Evolutionary conservation across 2,113 vertebrate species (phyloP), one percentile per base, ranked within the genome.

Genomic region (Trogon melanurus): DNA sequence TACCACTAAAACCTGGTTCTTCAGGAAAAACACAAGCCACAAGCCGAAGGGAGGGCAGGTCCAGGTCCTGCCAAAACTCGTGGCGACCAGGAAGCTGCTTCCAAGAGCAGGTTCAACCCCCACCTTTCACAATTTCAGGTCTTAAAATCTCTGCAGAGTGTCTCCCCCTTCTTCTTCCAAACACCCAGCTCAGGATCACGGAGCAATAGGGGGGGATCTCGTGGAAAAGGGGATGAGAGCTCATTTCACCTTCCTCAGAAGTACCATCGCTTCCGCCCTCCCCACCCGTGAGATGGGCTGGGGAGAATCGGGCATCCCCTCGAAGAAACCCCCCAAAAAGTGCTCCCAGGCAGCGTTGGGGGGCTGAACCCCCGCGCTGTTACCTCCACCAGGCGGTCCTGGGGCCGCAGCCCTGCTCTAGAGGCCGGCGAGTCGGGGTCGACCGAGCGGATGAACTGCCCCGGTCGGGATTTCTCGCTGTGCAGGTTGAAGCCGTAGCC

Each of bases 401-500:
- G 98, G 17, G 99, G 96, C 57, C 95, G 97, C 86, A 99, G 97
- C 47, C 98, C 99, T 0, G 99, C 98, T 10, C 96, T 94, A 78
- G 98, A 97, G 0, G 99, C 99, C 0, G 99, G 98, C 0, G 99
- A 99, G 50, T 98, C 97, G 0, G 98, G 98, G 65, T 99, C 99
- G 45, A 99, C 99, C 0, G 98, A 98, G 53, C 99, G 99, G 90
- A 99, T 98, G 94, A 98, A 99, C 97, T 99, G 99, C 9, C 99
- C 99, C 0, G 96, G 95, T 56, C 98, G 98, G 4, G 97, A 98
- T 91, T 99, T 99, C 83, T 99, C 98, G 2, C 98, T 99, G 97
- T 99, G 99, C 87, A 99, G 98, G 97, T 99, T 99, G 97, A 99
- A 99, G 60, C 99, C 99, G 1, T 99, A 99, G 88, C 99, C 99